These are phyloP conservation scores for Galaxias olidus DNA, from an alignment of 2,797 vertebrate species.

Conservation along the genomic window DNA sequence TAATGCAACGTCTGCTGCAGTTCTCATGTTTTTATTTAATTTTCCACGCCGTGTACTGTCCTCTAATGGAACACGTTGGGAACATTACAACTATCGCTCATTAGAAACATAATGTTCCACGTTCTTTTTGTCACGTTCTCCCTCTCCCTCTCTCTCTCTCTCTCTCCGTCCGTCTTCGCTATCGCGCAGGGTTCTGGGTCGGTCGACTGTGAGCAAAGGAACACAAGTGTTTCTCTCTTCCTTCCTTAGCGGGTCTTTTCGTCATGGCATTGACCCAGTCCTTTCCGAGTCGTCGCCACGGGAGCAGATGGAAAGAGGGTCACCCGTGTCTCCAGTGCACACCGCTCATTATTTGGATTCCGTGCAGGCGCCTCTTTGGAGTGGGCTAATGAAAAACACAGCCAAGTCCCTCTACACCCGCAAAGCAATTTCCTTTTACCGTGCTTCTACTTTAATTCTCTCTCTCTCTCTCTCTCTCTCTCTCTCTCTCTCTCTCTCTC, in stretches of 20 bases:
- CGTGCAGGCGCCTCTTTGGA: conserved; percentile 38
- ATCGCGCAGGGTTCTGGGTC: too few species aligned
- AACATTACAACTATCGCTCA: too few species aligned
- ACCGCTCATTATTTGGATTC: conserved; percentile 61
- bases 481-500: not conserved
- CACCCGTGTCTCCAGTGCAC: conserved; percentile 58
- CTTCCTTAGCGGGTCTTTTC: not conserved
- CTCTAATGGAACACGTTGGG: too few species aligned
- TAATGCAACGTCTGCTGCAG: conserved; percentile 59
- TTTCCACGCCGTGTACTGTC: too few species aligned
- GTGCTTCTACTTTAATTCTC: conserved; percentile 37
- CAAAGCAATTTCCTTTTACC: conserved; percentile 38
- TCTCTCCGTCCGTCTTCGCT: too few species aligned
- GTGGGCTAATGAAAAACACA: conserved; percentile 53
- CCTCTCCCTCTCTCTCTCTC: conserved; percentile 13
- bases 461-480: not conserved
- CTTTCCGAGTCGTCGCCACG: conserved; percentile 68
- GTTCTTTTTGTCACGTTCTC: conserved; percentile 25
- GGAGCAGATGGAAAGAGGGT: conserved; percentile 63
- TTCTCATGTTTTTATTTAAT: too few species aligned
- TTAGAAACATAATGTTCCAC: conserved; percentile 1
- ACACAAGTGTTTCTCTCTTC: too few species aligned
- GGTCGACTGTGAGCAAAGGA: too few species aligned
- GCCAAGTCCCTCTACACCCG: conserved; percentile 47
- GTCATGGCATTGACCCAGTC: conserved; percentile 60